phyloP scores from a whole-genome alignment of 2,113 vertebrate species.

The Bolborhynchus lineola region DNA sequence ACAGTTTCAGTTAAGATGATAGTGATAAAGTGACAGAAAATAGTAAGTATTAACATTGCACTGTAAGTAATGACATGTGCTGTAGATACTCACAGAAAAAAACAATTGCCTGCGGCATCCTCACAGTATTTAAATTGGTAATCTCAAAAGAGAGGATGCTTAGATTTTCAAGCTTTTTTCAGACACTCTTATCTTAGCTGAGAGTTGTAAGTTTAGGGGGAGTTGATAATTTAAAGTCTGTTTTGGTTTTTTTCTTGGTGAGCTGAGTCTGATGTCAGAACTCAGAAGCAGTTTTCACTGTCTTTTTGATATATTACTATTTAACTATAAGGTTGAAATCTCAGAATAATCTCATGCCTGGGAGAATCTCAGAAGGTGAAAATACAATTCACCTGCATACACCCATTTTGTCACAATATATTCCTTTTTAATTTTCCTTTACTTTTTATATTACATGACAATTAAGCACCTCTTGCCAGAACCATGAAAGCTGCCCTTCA shows the following conservation, averaged over 20 bases:
- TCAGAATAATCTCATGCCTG: constrained; percentile 42
- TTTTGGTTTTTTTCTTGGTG: not conserved
- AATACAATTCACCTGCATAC: constrained; percentile 8
- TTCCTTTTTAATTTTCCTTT: not conserved
- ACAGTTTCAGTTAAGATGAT: constrained; percentile 39
- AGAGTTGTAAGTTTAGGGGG: constrained; percentile 20
- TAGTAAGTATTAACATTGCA: constrained; percentile 38
- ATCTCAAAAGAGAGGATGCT: constrained; percentile 45
- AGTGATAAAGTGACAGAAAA: constrained; percentile 1
- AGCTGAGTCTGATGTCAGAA: constrained; percentile 13
- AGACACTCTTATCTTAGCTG: constrained; percentile 27
- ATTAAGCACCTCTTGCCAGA: not conserved
- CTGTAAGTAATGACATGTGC: constrained; percentile 41
- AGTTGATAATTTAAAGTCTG: constrained; percentile 25
- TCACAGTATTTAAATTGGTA: constrained; percentile 44
- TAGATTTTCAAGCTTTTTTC: constrained; percentile 50
- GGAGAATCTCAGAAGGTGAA: constrained; percentile 17
- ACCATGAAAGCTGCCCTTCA: constrained; percentile 5
- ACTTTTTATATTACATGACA: not conserved
- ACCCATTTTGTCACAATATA: not conserved
- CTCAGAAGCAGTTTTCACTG: not conserved
- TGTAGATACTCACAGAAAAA: constrained; percentile 8
- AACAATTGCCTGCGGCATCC: constrained; percentile 34
- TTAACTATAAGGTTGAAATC: constrained; percentile 49
- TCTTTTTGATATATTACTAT: constrained; percentile 26